Base-by-base conservation (phyloP, 2,113 vertebrate genomes). In the Urocitellus parryii region DNA sequence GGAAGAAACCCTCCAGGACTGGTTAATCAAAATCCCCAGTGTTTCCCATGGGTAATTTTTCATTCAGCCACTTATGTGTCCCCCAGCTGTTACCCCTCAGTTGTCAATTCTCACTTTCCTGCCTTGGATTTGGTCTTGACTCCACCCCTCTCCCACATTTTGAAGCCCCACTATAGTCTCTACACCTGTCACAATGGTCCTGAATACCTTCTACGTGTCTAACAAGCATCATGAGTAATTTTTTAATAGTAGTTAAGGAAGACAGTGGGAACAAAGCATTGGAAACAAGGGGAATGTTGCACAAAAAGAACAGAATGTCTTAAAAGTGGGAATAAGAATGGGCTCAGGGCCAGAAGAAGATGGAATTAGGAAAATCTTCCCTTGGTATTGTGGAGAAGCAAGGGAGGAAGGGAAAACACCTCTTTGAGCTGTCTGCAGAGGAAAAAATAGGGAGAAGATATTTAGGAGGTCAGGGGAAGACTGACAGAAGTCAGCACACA, bases 21-120 rank as follows among this genome's bases (percentile, higher is more conserved):
- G 3, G 8, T 82, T 56, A 79, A 53, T 13, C 76, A 58, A 14
- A 67, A 25, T 24, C 4, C 4, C 58, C 27, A 3, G 5, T 51
- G 29, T 77, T n/a, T 88, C 2, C 14, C 61, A 3, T 8, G 48
- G 7, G 8, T 27, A 16, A 72, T 53, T 51, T 51, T 89, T 1
- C 12, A 24, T 11, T 8, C 24, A 48, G 8, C 18, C 3, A 2
- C 1, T 4, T 9, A n/a, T 0, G 5, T 14, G 4, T 42, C 5
- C 27, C 6, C 32, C 17, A 0, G 51, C 51, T 27, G 27, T 32
- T 24, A 8, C 16, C 14, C 5, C 58, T 12, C 61, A 12, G 17
- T 39, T 72, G 18, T 63, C 39, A 73, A 63, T 73, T 1, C 2
- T 29, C 24, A 53, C 0, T 39, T 73, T 39, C 37, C 11, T 27